Percentiles rank a stretch among this genome's conserved stretches.
phyloP scores from a whole-genome alignment of 2,888 invertebrate species.

The Yponomeuta plumbellus region DNA sequence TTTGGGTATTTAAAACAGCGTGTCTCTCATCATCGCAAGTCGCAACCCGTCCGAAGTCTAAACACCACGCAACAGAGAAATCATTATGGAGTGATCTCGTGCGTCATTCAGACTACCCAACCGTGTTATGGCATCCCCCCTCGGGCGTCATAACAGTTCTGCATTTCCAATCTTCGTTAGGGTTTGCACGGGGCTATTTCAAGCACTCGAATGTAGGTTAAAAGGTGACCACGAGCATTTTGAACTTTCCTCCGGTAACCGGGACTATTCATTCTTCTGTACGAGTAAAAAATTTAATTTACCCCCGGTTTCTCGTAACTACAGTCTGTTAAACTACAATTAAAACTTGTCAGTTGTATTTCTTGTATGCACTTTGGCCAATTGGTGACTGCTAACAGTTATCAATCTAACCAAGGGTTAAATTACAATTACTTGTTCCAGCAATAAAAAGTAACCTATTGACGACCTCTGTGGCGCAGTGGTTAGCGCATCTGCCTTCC shows the following conservation, averaged over 20 bases:
- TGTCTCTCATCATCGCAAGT: neutral
- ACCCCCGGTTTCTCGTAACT: too few species aligned
- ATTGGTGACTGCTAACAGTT: too few species aligned
- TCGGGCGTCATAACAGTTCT: neutral
- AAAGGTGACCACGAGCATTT: neutral
- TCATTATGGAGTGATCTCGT: neutral
- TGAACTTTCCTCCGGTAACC: neutral
- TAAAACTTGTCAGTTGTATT: too few species aligned
- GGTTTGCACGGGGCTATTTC: neutral
- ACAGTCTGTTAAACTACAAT: too few species aligned
- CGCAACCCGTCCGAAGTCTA: neutral
- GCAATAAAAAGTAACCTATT: too few species aligned
- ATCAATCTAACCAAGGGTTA: too few species aligned
- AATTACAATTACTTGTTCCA: too few species aligned
- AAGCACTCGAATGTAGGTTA: neutral
- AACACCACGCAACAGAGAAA: neutral
- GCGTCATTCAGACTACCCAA: neutral
- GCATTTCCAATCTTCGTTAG: constrained; percentile 5
- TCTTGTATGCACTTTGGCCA: too few species aligned
- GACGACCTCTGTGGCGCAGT: too few species aligned
- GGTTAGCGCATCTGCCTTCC: too few species aligned
- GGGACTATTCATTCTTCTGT: too few species aligned
- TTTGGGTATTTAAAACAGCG: neutral
- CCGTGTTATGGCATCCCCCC: neutral
- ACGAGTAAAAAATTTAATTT: too few species aligned